phyloP scores from a whole-genome alignment of 2,797 vertebrate species.

The Paedocypris micromegethes region DNA sequence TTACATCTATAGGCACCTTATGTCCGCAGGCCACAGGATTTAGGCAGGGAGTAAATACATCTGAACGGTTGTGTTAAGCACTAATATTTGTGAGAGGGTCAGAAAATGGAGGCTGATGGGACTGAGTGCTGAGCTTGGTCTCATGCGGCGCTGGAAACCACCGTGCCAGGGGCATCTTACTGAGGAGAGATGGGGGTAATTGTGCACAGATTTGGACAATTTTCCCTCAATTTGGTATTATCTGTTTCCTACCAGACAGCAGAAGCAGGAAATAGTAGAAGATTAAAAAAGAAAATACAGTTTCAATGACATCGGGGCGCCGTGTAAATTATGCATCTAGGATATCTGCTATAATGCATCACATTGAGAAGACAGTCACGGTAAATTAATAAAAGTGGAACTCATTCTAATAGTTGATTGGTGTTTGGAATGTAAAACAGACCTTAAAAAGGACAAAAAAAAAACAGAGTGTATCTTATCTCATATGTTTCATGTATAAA shows the following conservation, averaged over 20 bases:
- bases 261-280: constrained; percentile 27
- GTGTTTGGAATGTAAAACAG: too few relatives aligned
- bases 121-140: constrained; percentile 45
- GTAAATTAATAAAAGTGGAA: not conserved
- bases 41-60: constrained; percentile 31
- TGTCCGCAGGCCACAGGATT: constrained; percentile 10
- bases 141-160: constrained; percentile 47
- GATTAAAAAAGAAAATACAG: constrained; percentile 13
- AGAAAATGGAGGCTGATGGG: constrained; percentile 50
- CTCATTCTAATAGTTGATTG: too few relatives aligned
- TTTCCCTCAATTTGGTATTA: constrained; percentile 39
- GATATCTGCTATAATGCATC: not conserved
- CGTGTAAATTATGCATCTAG: constrained; percentile 9
- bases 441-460: too few relatives aligned
- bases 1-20: constrained; percentile 3
- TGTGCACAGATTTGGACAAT: constrained; percentile 43
- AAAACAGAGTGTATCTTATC: too few relatives aligned
- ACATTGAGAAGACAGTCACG: not conserved
- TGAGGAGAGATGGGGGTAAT: constrained; percentile 45
- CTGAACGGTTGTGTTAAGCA: constrained; percentile 40
- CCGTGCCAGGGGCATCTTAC: constrained; percentile 29
- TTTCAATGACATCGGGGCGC: constrained; percentile 14
- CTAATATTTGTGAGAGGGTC: constrained; percentile 42
- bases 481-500: too few relatives aligned
- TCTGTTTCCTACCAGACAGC: constrained; percentile 32